Percentiles rank a stretch among this genome's conserved stretches.
Evolutionary conservation across 2,113 vertebrate species (phyloP).

Genomic region (Ifrita kowaldi): DNA sequence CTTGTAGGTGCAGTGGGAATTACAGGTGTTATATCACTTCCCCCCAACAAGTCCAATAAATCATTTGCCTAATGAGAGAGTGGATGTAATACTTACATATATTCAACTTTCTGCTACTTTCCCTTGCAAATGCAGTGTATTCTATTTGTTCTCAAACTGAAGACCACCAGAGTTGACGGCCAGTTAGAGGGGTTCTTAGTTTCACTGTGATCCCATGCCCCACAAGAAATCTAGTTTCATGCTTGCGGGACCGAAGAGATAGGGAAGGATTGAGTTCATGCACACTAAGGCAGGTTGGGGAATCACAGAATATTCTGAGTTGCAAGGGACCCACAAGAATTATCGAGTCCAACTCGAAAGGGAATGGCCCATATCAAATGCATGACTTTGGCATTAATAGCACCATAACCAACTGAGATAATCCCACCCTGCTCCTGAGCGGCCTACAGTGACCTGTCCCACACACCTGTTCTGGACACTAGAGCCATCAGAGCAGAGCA

Average conservation of each 20-base stretch:
- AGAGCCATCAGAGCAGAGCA: background rate
- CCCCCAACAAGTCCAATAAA: conserved; percentile 92
- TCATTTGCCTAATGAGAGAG: conserved; percentile 85
- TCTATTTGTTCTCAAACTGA: background rate
- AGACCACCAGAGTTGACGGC: background rate
- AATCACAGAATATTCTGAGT: background rate
- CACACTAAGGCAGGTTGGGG: background rate
- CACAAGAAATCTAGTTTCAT: background rate
- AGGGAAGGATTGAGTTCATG: background rate
- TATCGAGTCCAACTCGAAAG: background rate
- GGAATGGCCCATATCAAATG: background rate
- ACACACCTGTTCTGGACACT: background rate
- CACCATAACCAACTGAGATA: background rate
- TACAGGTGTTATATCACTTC: conserved; percentile 88
- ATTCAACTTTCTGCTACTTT: background rate
- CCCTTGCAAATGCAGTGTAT: background rate
- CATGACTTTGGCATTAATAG: background rate
- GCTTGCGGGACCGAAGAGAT: background rate
- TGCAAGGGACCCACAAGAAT: background rate
- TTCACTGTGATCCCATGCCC: background rate
- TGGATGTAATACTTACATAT: conserved; percentile 2
- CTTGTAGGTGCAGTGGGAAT: conserved; percentile 86
- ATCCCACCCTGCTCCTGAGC: background rate
- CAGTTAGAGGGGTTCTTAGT: background rate
- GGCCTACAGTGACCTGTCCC: background rate